Evolutionary conservation across 2,888 invertebrate genomes (phyloP).

Genomic region (Euphydryas editha): DNA sequence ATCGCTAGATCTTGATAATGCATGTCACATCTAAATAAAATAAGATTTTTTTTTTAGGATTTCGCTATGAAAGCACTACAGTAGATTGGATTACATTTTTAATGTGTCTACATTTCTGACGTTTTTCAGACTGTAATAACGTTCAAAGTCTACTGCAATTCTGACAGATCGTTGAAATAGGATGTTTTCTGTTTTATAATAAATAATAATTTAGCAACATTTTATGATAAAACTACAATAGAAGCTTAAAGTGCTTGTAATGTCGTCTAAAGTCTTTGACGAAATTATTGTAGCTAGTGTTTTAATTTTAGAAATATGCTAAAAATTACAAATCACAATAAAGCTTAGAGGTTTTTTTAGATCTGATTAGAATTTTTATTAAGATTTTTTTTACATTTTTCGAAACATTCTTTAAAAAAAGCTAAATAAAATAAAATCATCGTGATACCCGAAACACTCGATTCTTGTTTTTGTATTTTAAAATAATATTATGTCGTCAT

Average conservation of each 20-base stretch:
- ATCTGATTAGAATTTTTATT: too few species aligned
- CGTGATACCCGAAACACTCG: too few species aligned
- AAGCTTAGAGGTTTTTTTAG: too few species aligned
- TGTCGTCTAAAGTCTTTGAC: not conserved
- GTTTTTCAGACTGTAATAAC: conserved; percentile 16
- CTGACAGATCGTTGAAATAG: not conserved
- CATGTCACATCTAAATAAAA: not conserved
- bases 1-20: not conserved
- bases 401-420: too few species aligned
- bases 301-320: too few species aligned
- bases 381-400: too few species aligned
- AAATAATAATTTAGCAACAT: not conserved
- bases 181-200: not conserved
- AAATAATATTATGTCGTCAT: not conserved
- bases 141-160: not conserved
- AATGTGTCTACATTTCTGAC: conserved; percentile 23
- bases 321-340: too few species aligned
- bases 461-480: too few species aligned
- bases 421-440: too few species aligned
- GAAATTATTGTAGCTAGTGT: too few species aligned
- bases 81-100: conserved; percentile 36
- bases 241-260: not conserved
- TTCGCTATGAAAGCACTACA: conserved; percentile 25
- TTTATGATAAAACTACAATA: not conserved
- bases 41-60: conserved; percentile 17